Evolutionary conservation across 2,888 invertebrate genomes (phyloP), one percentile per base, ranked within the genome.

Genomic region (Hermaeophaga mercurialis): DNA sequence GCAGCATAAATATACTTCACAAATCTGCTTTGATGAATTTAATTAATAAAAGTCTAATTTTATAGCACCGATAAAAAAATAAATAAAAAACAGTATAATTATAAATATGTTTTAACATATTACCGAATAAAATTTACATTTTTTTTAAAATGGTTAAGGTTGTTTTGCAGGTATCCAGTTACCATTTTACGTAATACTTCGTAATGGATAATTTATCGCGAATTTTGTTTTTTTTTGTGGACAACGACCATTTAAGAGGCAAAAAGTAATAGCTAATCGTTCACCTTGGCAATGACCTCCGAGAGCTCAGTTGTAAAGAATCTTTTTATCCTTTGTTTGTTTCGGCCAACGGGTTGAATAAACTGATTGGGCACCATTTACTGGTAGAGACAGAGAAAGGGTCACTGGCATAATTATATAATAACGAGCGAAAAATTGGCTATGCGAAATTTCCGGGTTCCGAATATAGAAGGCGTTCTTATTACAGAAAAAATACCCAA

Each of bases 241-340:
- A 33, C 14, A 33, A 33, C 12, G 33, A 33, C 33, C 33, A 33
- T 33, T 26, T 12, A 12, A 8, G 12, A 33, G 33, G 8, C 33
- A 7, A 12, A 33, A 33, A 33, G 12, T 8, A n/a, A 26, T 8
- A 33, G 11, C 33, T 33, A 33, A 33, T 33, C 5, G 33, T 33
- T 33, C 33, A 33, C 33, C 33, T 33, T 33, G 33, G 12, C 33
- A 33, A 12, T 33, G 33, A 33, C 33, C 33, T 33, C 33, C 11
- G 33, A 3, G 6, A 22, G 26, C 8, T 26, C 26, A 8, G 26
- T 8, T 26, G 6, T 26, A 26, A 26, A 26, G 33, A 14, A 12
- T 33, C 33, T 33, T 33, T 33, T 33, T 33, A 33, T 33, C 12
- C 33, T 33, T 33, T 33, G 33, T 33, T 33, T 33, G 33, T 33